Conservation (phyloP, 2,797 vertebrate genomes). For the Amniataba percoides region DNA sequence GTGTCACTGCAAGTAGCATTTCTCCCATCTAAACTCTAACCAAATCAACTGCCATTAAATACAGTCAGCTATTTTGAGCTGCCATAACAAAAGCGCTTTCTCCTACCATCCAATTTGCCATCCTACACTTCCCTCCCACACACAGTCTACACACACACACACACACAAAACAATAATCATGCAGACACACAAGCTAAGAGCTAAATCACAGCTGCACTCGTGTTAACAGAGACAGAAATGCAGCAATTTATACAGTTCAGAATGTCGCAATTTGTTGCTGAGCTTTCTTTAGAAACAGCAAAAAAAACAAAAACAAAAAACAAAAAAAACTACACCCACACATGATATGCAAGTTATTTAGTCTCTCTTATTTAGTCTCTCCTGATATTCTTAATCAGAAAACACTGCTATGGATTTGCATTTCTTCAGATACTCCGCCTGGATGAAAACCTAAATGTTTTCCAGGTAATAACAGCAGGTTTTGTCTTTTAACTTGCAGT, state of each 20-base stretch:
- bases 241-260: slow-evolving; percentile 35
- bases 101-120: slow-evolving; percentile 71
- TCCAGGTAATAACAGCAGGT: not conserved
- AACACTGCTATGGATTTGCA: slow-evolving; percentile 1
- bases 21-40: slow-evolving; percentile 32
- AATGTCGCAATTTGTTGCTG: slow-evolving; percentile 34
- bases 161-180: slow-evolving; percentile 42
- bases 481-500: not conserved
- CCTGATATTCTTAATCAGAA: not conserved
- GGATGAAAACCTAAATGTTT: not conserved
- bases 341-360: too few species aligned
- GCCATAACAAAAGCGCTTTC: slow-evolving; percentile 71
- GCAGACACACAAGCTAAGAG: slow-evolving; percentile 24
- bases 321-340: not conserved
- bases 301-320: not conserved
- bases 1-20: slow-evolving; percentile 11
- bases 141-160: slow-evolving; percentile 26
- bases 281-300: not conserved
- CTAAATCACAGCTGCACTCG: slow-evolving; percentile 60
- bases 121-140: slow-evolving; percentile 64
- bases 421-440: not conserved
- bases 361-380: too few species aligned
- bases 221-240: slow-evolving; percentile 32
- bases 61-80: slow-evolving; percentile 72
- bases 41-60: slow-evolving; percentile 62